Percentiles rank a stretch among this genome's conserved stretches.
Conservation (phyloP, 2,797 vertebrate species). For the Melanotaenia trifasciata region DNA sequence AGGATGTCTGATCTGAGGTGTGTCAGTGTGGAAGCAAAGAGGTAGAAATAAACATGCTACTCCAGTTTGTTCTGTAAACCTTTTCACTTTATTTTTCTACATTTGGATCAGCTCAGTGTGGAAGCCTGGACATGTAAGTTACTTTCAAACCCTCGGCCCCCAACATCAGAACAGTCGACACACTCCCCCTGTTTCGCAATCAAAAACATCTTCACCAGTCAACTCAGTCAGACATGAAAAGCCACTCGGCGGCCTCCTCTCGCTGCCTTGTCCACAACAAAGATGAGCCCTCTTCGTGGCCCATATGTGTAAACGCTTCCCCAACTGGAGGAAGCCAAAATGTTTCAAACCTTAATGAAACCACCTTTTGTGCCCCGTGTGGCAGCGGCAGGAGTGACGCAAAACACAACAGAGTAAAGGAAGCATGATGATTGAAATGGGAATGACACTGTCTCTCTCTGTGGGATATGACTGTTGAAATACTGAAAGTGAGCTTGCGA, state of each 20-base stretch:
- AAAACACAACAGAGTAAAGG: conserved; percentile 16
- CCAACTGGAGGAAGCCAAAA: conserved; percentile 76
- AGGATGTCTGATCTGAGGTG: conserved; percentile 1
- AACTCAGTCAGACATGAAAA: conserved; percentile 54
- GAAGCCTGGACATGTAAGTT: conserved; percentile 77
- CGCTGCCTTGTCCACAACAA: conserved; percentile 44
- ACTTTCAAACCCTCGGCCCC: conserved; percentile 33
- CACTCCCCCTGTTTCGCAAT: conserved; percentile 37
- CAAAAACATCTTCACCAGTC: conserved; percentile 52
- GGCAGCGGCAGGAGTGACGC: conserved; percentile 47
- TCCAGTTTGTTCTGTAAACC: conserved; percentile 78
- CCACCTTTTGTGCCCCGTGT: conserved; percentile 48
- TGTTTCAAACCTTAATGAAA: conserved; percentile 58
- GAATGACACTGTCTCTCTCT: conserved; percentile 35
- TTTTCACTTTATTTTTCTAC: conserved; percentile 85
- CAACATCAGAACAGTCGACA: conserved; percentile 48
- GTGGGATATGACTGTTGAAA: conserved; percentile 53
- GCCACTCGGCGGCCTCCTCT: conserved; percentile 37
- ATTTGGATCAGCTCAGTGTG: conserved; percentile 84
- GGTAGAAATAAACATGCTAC: conserved; percentile 35
- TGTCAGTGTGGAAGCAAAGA: conserved; percentile 16
- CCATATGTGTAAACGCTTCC: conserved; percentile 70
- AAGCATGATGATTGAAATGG: conserved; percentile 52
- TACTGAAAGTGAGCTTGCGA: conserved; percentile 41
- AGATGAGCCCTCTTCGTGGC: conserved; percentile 56